Evolutionary conservation across 2,113 vertebrate species (phyloP), one percentile per base, ranked within the genome.

Genomic region (Trogon melanurus): DNA sequence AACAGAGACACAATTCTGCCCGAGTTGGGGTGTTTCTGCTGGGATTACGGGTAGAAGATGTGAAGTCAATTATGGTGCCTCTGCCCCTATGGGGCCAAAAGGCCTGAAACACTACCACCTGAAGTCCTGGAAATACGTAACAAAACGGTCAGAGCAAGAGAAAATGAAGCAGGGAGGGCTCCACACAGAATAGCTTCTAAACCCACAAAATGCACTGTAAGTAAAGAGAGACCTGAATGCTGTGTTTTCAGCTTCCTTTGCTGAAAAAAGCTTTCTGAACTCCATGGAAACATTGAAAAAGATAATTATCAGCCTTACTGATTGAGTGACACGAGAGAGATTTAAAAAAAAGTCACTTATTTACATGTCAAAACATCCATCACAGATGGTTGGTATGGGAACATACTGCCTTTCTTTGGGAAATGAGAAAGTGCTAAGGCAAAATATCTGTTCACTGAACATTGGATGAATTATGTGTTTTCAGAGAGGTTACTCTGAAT

Each of bases 201-300:
- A 96, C 57, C 61, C 21, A 50, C 47, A 54, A 47, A 97, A 71
- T 53, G 10, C 60, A 71, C 91, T 88, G 41, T 88, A 96, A 91
- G 83, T 91, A 93, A 87, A 34, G 67, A 93, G 69, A 92, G 41
- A 90, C 48, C 26, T 61, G 89, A 94, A 93, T 86, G 47, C 45
- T 88, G 48, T 73, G 51, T 94, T 97, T 97, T 73, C 56, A 60
- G 72, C 51, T 15, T 95, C 65, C 79, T 97, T 93, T 95, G 78
- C 83, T 94, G 94, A 97, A 97, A 97, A 89, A 79, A 92, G 83
- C 76, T 94, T 92, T 79, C 72, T 97, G 94, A 96, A 97, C 96
- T 96, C 95, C 93, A 95, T 96, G 91, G 96, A 97, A 97, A 95
- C 95, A 94, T 36, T 89, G 88, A 64, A 96, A 96, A 96, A 85